A percentile compares a stretch with the other conserved stretches of the same genome.
Evolutionary conservation across 2,113 vertebrate species (phyloP).

Genomic region (Excalfactoria chinensis): DNA sequence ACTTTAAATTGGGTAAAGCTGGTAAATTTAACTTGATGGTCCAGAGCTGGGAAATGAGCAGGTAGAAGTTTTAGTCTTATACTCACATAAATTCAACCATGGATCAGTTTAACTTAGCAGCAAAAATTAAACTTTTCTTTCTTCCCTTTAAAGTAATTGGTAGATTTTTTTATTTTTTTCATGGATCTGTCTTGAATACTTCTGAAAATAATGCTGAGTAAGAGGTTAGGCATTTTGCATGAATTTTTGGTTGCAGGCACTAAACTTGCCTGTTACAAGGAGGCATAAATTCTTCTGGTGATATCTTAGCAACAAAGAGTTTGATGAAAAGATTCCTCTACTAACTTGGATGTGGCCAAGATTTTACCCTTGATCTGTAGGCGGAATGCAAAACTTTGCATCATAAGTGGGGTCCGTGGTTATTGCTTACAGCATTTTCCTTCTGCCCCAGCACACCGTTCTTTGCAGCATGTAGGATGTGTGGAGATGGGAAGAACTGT

Average conservation of each 20-base stretch:
- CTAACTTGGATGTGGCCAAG: background rate
- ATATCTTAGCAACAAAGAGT: constrained; percentile 34
- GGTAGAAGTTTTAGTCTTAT: background rate
- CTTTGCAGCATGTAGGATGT: background rate
- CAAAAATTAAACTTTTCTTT: background rate
- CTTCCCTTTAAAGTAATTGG: background rate
- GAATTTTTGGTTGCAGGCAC: background rate
- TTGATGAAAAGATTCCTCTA: background rate
- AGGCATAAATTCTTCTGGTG: background rate
- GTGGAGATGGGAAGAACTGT: background rate
- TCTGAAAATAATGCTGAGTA: background rate
- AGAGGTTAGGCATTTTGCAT: background rate
- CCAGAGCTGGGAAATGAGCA: background rate
- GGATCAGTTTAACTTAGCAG: background rate
- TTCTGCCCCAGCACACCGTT: background rate
- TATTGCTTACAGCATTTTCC: background rate
- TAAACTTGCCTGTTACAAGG: background rate
- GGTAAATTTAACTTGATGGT: background rate
- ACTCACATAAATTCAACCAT: background rate
- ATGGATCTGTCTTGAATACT: background rate
- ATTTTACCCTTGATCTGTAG: constrained; percentile 34
- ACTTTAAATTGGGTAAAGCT: background rate
- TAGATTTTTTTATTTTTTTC: background rate
- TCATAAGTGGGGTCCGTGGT: background rate
- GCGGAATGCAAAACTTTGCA: background rate